Evolutionary conservation across 2,888 invertebrate genomes (phyloP).

Genomic region (Rhogogaster chlorosoma): DNA sequence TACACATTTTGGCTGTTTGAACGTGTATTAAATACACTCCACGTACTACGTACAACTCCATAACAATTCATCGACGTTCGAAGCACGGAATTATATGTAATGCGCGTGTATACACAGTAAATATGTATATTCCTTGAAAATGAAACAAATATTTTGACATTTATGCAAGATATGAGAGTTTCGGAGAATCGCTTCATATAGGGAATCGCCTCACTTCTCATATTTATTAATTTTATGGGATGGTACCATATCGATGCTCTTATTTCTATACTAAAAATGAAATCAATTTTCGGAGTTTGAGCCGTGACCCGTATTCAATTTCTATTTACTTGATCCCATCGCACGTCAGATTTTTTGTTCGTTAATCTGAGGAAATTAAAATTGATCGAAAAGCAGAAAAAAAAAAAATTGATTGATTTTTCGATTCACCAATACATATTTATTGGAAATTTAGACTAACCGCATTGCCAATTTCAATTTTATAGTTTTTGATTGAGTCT

Average conservation of each 20-base stretch:
- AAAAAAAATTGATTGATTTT: background rate
- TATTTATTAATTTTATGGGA: background rate
- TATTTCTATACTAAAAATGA: background rate
- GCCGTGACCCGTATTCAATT: background rate
- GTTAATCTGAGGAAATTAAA: background rate
- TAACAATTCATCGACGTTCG: background rate
- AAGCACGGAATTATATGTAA: background rate
- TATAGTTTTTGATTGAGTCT: background rate
- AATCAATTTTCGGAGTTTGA: background rate
- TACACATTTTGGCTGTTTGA: constrained; percentile 5
- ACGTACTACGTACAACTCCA: background rate
- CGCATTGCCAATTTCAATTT: background rate
- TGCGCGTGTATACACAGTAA: background rate
- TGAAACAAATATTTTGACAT: background rate
- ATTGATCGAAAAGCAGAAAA: background rate
- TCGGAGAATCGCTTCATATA: background rate
- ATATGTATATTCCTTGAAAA: background rate
- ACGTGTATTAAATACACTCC: constrained; percentile 1
- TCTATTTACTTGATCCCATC: background rate
- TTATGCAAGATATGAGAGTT: background rate
- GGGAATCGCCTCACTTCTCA: background rate
- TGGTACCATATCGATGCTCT: background rate
- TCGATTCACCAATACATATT: background rate
- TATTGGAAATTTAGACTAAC: background rate
- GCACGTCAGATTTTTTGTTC: background rate